Evolutionary conservation across 2,888 invertebrate genomes (phyloP), one percentile per base, ranked within the genome.

Genomic region (Druceiella hillmani): DNA sequence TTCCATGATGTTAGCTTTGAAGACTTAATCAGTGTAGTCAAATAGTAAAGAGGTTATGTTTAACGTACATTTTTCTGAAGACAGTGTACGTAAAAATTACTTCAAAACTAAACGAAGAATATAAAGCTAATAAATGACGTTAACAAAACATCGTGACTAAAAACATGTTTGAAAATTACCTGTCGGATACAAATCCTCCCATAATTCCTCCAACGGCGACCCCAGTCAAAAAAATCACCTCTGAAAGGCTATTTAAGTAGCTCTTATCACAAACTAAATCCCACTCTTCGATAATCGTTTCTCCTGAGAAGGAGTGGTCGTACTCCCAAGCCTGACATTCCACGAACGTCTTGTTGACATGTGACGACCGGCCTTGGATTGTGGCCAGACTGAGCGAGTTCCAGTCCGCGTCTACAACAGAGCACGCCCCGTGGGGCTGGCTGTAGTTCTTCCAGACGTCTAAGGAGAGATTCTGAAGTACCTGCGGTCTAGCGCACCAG

Each of bases 181-280:
- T 83, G 62, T 87, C 87, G 3, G 87, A 86, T 36, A 87, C 73
- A 61, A 82, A 80, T 14, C 87, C 87, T 42, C 84, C 83, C n/a
- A 84, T 75, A 10, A 87, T 77, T 34, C 87, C 87, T 35, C 87
- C 87, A 28, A 82, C 65, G 38, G 85, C 85, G 9, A 87, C 84
- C 17, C 87, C 87, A 15, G 80, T 66, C 43, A 88, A 64, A 60
- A 87, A 87, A 58, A 82, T 78, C 64, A 85, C 84, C 63, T 87
- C 87, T 7, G 84, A 81, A 17, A 86, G 65, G 55, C 78, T 84
- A 42, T 78, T 79, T 37, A 86, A 62, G 51, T 77, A 74, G 41
- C 78, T 76, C 53, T 76, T 73, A 48, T 84, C 83, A 56, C 88
- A 88, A 10, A 88, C 81, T 49, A 88, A 63, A 52, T 76, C 66